These are phyloP conservation scores for Pangasius larnaudii DNA, from an alignment of 2,797 vertebrate species.

Conservation along the genomic window DNA sequence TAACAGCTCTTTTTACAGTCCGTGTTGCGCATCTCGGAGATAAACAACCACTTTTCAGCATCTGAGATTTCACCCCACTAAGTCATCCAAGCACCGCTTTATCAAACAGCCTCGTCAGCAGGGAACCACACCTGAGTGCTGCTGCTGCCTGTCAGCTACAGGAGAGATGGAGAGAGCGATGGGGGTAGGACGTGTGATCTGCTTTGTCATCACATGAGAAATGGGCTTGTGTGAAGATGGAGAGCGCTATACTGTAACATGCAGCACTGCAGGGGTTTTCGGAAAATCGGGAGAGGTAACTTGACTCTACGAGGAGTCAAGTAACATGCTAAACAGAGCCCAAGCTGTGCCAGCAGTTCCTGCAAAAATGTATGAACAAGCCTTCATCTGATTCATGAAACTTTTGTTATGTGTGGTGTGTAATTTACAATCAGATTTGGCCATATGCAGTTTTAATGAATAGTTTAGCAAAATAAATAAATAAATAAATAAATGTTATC, in stretches of 20 bases:
- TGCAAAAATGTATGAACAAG: conserved; percentile 1
- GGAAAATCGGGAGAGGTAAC: not conserved
- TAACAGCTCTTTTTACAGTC: conserved; percentile 28
- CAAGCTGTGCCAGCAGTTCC: not conserved
- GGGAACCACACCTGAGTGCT: conserved; percentile 29
- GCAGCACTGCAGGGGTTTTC: conserved; percentile 1
- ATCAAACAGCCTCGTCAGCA: conserved; percentile 37
- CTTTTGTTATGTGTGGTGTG: not conserved
- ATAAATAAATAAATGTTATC: not conserved
- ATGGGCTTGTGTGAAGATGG: conserved; percentile 22
- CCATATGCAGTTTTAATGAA: too few species aligned
- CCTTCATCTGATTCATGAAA: not conserved
- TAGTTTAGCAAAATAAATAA: not conserved
- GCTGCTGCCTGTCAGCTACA: conserved; percentile 11
- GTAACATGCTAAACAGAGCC: not conserved
- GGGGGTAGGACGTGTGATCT: conserved; percentile 1
- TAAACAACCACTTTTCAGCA: conserved; percentile 16
- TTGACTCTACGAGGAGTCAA: not conserved
- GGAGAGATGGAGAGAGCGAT: conserved; percentile 28
- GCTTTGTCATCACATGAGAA: conserved; percentile 24
- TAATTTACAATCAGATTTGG: not conserved
- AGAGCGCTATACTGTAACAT: conserved; percentile 7
- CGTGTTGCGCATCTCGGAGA: not conserved
- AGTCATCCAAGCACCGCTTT: conserved; percentile 20
- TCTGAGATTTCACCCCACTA: conserved; percentile 13